Evolutionary conservation across 2,797 vertebrate genomes (phyloP).

Genomic region (Apodemus agrarius): DNA sequence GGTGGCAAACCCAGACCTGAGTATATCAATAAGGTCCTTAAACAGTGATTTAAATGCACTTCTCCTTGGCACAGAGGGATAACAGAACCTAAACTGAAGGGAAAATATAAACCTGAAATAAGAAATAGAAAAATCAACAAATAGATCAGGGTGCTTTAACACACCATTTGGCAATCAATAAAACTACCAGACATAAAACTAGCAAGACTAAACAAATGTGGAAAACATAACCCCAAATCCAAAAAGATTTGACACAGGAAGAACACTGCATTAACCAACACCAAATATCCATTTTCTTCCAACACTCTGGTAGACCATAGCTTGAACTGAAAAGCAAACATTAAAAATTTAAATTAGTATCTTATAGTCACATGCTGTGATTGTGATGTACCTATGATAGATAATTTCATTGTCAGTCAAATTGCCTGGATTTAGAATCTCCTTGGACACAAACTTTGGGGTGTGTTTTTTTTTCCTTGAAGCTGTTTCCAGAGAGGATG

Average conservation of each 20-base stretch:
- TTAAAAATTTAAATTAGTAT: not conserved
- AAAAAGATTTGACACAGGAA: not conserved
- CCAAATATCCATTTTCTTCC: not conserved
- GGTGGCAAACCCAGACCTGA: not conserved
- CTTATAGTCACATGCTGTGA: not conserved
- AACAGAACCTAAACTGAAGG: not conserved
- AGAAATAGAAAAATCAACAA: not conserved
- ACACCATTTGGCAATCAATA: not conserved
- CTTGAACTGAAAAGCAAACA: not conserved
- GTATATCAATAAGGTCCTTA: not conserved
- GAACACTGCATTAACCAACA: not conserved
- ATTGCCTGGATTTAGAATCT: not conserved
- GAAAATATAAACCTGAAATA: not conserved
- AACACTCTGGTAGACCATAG: too few species aligned
- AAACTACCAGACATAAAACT: not conserved
- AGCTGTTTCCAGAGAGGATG: not conserved
- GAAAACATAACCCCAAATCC: not conserved
- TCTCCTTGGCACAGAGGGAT: not conserved
- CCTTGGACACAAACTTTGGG: not conserved
- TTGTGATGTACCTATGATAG: not conserved
- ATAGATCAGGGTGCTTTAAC: not conserved
- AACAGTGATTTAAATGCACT: not conserved
- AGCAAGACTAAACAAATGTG: not conserved
- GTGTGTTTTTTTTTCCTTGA: not conserved
- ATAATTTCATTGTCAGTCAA: not conserved